phyloP scores from a whole-genome alignment of 2,888 invertebrate genomes.

The Agriotes lineatus region DNA sequence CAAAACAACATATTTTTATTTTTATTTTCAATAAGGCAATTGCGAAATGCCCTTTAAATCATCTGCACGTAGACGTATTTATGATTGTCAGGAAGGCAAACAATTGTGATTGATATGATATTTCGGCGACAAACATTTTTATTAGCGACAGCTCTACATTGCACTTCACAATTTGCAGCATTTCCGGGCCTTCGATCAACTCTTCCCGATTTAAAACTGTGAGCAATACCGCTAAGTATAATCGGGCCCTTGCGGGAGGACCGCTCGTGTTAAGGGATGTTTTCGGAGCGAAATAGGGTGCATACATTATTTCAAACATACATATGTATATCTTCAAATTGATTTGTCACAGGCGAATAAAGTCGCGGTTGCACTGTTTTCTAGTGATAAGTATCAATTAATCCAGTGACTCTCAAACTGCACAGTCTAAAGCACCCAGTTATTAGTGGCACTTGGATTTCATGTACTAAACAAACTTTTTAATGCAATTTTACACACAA shows the following conservation, averaged over 20 bases:
- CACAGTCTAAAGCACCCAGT: too few relatives aligned
- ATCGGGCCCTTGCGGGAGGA: slow-evolving; percentile 47
- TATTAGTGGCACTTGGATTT: too few relatives aligned
- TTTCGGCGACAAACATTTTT: slow-evolving; percentile 22
- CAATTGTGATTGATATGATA: slow-evolving; percentile 46
- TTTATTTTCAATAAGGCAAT: slow-evolving; percentile 60
- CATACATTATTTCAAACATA: slow-evolving; percentile 65
- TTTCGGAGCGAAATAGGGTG: slow-evolving; percentile 61
- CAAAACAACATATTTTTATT: slow-evolving; percentile 56
- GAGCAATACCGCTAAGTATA: slow-evolving; percentile 47
- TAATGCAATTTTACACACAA: neutral
- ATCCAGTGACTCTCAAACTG: slow-evolving; percentile 53
- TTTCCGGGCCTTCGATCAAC: too few relatives aligned
- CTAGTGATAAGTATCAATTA: slow-evolving; percentile 64
- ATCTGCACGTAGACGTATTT: slow-evolving; percentile 49
- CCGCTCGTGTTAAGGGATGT: slow-evolving; percentile 54
- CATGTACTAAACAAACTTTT: neutral
- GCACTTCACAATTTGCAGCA: too few relatives aligned
- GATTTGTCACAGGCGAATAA: slow-evolving; percentile 67
- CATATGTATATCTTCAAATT: slow-evolving; percentile 68
- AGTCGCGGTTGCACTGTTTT: slow-evolving; percentile 65
- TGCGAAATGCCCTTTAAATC: slow-evolving; percentile 55
- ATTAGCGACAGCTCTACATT: neutral
- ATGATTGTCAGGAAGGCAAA: slow-evolving; percentile 48
- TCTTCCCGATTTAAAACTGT: slow-evolving; percentile 42